Conservation (phyloP, 1,140 invertebrate genomes). For the Brachystomella parvula region DNA sequence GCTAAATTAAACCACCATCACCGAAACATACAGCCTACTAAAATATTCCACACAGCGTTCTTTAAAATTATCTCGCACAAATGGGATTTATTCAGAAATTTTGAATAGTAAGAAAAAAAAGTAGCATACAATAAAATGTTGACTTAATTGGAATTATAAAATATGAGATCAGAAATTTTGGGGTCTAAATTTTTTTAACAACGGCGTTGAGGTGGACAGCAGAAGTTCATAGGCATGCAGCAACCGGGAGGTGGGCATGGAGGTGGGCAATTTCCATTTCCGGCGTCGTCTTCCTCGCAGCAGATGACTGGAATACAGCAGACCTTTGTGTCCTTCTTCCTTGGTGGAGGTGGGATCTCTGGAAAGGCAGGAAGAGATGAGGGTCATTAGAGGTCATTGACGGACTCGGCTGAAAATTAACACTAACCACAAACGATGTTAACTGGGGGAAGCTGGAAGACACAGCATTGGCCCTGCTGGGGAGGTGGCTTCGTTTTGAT, state of each 20-base stretch:
- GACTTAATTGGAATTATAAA: too few relatives aligned
- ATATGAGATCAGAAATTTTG: too few relatives aligned
- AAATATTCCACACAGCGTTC: too few relatives aligned
- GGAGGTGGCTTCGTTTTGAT: constrained; percentile 28
- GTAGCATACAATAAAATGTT: too few relatives aligned
- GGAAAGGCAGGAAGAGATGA: not conserved
- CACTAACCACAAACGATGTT: constrained; percentile 36
- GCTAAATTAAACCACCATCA: too few relatives aligned
- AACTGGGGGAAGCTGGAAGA: constrained; percentile 36
- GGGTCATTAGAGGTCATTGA: not conserved
- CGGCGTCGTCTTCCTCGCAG: constrained; percentile 27
- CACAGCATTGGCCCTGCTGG: constrained; percentile 37
- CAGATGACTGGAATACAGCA: constrained; percentile 33
- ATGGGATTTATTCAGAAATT: too few relatives aligned
- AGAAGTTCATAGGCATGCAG: constrained; percentile 13
- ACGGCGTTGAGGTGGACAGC: not conserved
- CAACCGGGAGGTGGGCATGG: constrained; percentile 13
- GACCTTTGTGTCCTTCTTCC: constrained; percentile 33
- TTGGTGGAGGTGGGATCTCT: constrained; percentile 36
- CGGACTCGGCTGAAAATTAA: not conserved
- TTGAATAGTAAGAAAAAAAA: too few relatives aligned
- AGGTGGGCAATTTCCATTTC: not conserved
- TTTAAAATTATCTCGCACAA: too few relatives aligned
- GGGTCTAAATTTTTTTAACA: too few relatives aligned
- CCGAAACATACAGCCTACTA: too few relatives aligned